Conservation (phyloP, 2,113 vertebrate genomes). For the Seriola quinqueradiata region DNA sequence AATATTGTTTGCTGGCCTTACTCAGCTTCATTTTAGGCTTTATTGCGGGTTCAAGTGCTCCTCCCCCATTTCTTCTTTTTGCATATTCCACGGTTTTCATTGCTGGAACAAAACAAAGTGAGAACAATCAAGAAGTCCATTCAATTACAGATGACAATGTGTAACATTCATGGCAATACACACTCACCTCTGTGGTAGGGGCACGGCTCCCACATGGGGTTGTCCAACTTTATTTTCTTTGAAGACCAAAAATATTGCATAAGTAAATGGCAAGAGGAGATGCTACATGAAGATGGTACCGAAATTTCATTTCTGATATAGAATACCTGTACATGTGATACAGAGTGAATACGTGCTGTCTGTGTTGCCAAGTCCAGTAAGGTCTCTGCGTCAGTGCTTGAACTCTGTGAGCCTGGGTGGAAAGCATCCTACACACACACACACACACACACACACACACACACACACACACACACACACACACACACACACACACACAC, state of each 20-base stretch:
- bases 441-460: not conserved
- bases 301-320: not conserved
- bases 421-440: constrained; percentile 28
- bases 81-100: rapidly evolving
- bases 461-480: not conserved
- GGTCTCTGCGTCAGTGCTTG: not conserved
- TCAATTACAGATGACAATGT: not conserved
- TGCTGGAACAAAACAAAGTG: constrained; percentile 29
- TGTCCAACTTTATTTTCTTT: constrained; percentile 25
- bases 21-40: constrained; percentile 24
- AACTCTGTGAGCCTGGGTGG: constrained; percentile 61
- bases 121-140: not conserved
- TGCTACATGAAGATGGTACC: not conserved
- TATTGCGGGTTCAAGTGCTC: constrained; percentile 7
- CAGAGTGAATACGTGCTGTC: constrained; percentile 17
- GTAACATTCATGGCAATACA: not conserved
- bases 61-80: not conserved
- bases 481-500: constrained; percentile 1
- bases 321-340: constrained; percentile 60
- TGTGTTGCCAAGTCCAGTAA: constrained; percentile 74
- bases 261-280: not conserved
- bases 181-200: not conserved
- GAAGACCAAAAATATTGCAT: not conserved
- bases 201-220: constrained; percentile 35
- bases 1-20: constrained; percentile 29